These are phyloP conservation scores for Callosobruchus maculatus DNA, from an alignment of 2,888 invertebrate species.

Conservation along the genomic window DNA sequence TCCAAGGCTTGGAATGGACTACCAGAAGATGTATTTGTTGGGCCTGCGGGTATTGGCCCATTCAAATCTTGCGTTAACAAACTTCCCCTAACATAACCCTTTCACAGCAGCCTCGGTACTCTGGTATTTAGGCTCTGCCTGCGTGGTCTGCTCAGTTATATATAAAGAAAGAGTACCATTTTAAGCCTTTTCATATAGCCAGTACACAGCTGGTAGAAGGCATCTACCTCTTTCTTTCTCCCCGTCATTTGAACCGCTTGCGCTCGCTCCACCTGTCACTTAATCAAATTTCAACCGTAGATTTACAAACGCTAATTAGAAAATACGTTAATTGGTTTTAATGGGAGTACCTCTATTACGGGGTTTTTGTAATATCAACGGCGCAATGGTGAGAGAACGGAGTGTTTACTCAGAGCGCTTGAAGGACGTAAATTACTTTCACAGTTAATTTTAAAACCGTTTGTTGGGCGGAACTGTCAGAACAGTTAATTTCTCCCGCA, in stretches of 20 bases:
- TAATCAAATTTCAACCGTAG: background rate
- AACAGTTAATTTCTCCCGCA: background rate
- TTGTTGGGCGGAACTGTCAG: conserved; percentile 5
- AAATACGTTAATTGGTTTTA: background rate
- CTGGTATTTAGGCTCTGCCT: no score
- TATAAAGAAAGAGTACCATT: no score
- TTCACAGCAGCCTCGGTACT: no score
- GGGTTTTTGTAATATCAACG: background rate
- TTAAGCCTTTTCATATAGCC: no score
- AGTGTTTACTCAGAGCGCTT: background rate
- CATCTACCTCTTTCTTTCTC: no score
- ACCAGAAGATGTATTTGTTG: no score
- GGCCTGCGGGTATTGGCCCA: no score
- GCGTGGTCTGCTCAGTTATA: no score
- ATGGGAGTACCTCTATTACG: background rate
- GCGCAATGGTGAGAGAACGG: background rate
- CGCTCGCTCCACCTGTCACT: background rate
- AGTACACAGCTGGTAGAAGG: no score
- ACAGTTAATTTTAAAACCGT: conserved; percentile 22
- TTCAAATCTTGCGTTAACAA: no score
- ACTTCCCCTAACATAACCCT: no score
- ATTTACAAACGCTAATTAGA: background rate
- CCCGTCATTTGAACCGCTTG: background rate
- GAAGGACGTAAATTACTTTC: conserved; percentile 20
- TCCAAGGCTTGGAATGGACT: no score